A percentile compares a stretch with the other conserved stretches of the same genome.
Evolutionary conservation across 1,140 invertebrate species (phyloP).

Genomic region (roundworm (Caenorhabditis elegans)): WBcel235 BX284602.5:6169001-6169500

Average conservation of each 20-base stretch:
- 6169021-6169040: no score
- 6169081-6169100: not conserved
- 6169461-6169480: not conserved
- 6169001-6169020: no score
- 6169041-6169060: no score
- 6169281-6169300: not conserved
- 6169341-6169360: constrained; percentile 33
- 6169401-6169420: not conserved
- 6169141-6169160: constrained; percentile 12
- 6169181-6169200: not conserved
- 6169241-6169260: constrained; percentile 6
- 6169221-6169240: not conserved
- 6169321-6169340: constrained; percentile 19
- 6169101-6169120: not conserved
- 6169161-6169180: constrained; percentile 8
- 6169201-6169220: constrained; percentile 16
- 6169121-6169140: not conserved
- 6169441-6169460: not conserved
- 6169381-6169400: not conserved
- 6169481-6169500: constrained; percentile 27
- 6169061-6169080: no score
- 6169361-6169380: constrained; percentile 25
- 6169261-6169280: not conserved
- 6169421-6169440: not conserved
- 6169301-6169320: not conserved